Conservation (phyloP, 1,140 invertebrate species). For the Eurytemora carolleeae region DNA sequence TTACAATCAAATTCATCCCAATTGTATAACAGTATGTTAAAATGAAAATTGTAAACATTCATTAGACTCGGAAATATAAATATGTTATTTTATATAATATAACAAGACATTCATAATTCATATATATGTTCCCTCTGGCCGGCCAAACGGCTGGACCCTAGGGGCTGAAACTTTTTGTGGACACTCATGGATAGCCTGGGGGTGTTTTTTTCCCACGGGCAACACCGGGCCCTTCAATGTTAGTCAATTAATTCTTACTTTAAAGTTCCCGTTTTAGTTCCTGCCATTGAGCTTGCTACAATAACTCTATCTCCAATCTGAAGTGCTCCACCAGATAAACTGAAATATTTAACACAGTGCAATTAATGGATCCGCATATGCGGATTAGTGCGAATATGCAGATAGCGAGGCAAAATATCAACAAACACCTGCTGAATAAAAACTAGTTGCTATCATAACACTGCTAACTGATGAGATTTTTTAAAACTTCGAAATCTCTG, state of each 20-base stretch:
- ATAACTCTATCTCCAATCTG: constrained; percentile 61
- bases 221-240: not conserved
- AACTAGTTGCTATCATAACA: not conserved
- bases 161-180: too few species aligned
- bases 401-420: not conserved
- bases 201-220: not conserved
- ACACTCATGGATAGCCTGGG: too few species aligned
- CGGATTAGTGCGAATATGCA: not conserved
- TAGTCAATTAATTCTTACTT: constrained; percentile 23
- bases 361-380: too few species aligned
- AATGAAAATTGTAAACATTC: too few species aligned
- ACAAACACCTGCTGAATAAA: not conserved
- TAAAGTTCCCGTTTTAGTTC: constrained; percentile 67
- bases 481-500: not conserved
- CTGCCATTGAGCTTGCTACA: constrained; percentile 54
- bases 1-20: too few species aligned
- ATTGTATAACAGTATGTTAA: too few species aligned
- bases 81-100: too few species aligned
- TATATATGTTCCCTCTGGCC: not conserved
- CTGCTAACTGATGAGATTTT: not conserved
- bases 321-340: not conserved
- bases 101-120: not conserved
- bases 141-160: too few species aligned
- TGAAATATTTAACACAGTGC: not conserved
- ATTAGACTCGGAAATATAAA: too few species aligned